A percentile compares a stretch with the other conserved stretches of the same genome.
These are phyloP conservation scores for Xenopus laevis DNA, from an alignment of 2,113 vertebrate genomes.

Conservation along the genomic window DNA sequence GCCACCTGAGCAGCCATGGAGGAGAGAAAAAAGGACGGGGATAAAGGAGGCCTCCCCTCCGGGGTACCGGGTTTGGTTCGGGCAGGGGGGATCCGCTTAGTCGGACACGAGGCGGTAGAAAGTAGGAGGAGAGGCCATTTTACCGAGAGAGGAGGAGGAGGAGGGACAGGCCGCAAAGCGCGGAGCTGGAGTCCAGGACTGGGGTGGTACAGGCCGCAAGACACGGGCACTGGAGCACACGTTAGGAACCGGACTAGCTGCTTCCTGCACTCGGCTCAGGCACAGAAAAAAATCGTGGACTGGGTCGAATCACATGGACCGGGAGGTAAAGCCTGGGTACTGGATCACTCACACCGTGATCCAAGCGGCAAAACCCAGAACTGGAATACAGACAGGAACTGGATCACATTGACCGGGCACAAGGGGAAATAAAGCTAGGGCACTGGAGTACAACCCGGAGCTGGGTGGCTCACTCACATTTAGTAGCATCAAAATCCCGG, in stretches of 20 bases:
- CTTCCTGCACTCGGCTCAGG: slow-evolving; percentile 25
- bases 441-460: slow-evolving; percentile 3
- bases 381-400: slow-evolving; percentile 16
- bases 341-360: neutral
- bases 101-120: slow-evolving; percentile 45
- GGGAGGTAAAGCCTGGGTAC: neutral
- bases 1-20: slow-evolving; percentile 97
- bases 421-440: slow-evolving; percentile 19
- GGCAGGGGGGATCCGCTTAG: slow-evolving; percentile 39
- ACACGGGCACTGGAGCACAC: slow-evolving; percentile 18
- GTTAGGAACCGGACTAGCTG: slow-evolving; percentile 21
- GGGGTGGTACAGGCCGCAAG: slow-evolving; percentile 30
- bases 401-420: slow-evolving; percentile 17
- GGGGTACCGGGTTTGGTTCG: slow-evolving; percentile 9
- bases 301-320: slow-evolving; percentile 14
- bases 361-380: slow-evolving; percentile 16
- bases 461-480: neutral
- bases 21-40: slow-evolving; percentile 24
- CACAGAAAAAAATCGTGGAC: slow-evolving; percentile 5
- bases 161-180: slow-evolving; percentile 36
- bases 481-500: neutral
- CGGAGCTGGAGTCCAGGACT: slow-evolving; percentile 28
- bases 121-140: slow-evolving; percentile 46
- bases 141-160: slow-evolving; percentile 37
- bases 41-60: slow-evolving; percentile 39